phyloP scores from a whole-genome alignment of 2,113 vertebrate species.

The Vimba vimba region DNA sequence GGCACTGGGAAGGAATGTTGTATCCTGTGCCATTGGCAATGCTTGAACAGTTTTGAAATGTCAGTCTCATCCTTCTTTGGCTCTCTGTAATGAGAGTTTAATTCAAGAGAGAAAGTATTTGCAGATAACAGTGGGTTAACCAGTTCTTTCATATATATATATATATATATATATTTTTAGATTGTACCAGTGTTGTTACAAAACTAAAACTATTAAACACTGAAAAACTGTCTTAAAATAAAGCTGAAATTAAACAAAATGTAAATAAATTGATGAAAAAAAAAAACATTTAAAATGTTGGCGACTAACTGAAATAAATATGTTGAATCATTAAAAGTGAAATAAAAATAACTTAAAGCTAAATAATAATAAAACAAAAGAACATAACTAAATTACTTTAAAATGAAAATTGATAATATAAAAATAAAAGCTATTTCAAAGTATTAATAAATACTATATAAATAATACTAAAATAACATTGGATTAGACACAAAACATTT shows the following conservation, averaged over 20 bases:
- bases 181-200: background rate
- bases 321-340: background rate
- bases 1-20: constrained; percentile 30
- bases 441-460: background rate
- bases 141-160: background rate
- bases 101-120: background rate
- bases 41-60: constrained; percentile 1
- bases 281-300: background rate
- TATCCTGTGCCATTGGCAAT: constrained; percentile 10
- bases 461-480: background rate
- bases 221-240: no score
- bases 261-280: background rate
- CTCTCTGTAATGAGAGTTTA: background rate
- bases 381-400: background rate
- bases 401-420: background rate
- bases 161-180: background rate
- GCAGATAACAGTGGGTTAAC: background rate
- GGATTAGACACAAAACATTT: background rate
- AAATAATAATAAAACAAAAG: background rate
- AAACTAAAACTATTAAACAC: background rate
- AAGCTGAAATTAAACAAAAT: background rate
- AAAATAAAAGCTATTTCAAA: background rate
- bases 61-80: background rate
- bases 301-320: background rate
- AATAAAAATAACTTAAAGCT: background rate